Conservation (phyloP, 2,888 invertebrate genomes). For the Lamproptera curius region DNA sequence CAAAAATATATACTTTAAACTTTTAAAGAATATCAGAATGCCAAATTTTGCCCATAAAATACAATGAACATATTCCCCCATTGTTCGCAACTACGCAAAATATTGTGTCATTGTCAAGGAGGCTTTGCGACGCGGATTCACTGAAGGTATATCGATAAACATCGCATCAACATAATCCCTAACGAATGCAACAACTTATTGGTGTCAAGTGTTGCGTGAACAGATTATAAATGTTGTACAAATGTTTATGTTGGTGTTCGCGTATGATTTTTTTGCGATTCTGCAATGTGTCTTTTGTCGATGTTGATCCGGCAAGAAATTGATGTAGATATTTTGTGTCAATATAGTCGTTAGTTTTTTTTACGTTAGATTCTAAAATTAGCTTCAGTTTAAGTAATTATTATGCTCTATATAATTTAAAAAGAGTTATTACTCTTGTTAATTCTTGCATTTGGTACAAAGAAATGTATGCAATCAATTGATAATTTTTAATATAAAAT, state of each 20-base stretch:
- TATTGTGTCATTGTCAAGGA: conserved; percentile 64
- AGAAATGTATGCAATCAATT: no score
- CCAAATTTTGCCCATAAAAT: no score
- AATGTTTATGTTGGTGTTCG: conserved; percentile 32
- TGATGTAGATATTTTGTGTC: conserved; percentile 15
- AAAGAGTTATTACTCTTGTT: no score
- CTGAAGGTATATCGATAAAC: conserved; percentile 63
- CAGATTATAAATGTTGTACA: conserved; percentile 70
- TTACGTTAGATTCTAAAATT: neutral
- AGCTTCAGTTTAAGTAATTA: no score
- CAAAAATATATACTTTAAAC: neutral
- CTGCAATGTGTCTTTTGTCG: neutral
- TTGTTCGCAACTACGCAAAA: conserved; percentile 48
- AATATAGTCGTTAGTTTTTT: neutral
- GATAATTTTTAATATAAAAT: no score
- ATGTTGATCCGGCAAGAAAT: conserved; percentile 1
- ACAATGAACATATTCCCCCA: conserved; percentile 34
- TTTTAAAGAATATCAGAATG: neutral
- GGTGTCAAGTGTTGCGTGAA: conserved; percentile 74
- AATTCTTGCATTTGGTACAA: no score
- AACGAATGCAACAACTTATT: conserved; percentile 52
- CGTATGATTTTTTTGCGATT: conserved; percentile 12
- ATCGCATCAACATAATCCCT: conserved; percentile 55
- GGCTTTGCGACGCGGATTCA: conserved; percentile 44
- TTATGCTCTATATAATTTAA: no score